Base-by-base conservation (phyloP, 2,113 vertebrate genomes). In the Stictonetta naevosa region DNA sequence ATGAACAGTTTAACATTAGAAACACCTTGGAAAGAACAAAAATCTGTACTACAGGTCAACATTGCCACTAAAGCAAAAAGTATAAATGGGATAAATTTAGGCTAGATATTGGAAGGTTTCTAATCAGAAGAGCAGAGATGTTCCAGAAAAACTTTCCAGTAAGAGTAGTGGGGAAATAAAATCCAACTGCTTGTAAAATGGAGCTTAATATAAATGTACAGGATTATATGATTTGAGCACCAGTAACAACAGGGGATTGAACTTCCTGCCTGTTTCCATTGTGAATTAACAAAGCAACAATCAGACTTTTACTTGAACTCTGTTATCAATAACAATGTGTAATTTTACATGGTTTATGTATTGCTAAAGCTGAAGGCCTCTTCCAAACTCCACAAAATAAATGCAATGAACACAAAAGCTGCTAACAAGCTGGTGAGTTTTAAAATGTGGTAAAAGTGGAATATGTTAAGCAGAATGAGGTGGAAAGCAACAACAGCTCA, bases 211-310 rank as follows among this genome's bases (percentile, higher is more conserved):
- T 18, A 85, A 69, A 90, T 21, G 67, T 40, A 46, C 64, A 91
- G 78, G 62, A 66, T 66, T 82, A 13, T 62, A 74, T 83, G 84
- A 73, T 95, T 82, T 82, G 42, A 95, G 58, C 62, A 84, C 58
- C 56, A 68, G 46, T 33, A 88, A 72, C 86, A 86, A 44, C 56
- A 73, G 77, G 69, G 48, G 33, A 62, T 15, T 72, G 76, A 26
- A 33, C 53, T 68, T 78, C 76, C 83, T 79, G 53, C 83, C 44
- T 92, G 86, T 92, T 95, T 95, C 81, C 34, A 66, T 76, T 92
- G 86, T 89, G 77, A 78, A 96, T 96, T 91, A 95, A 89, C 89
- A 93, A 85, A 82, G 48, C 86, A 87, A 92, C 56, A 72, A 93
- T 91, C 93, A 95, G 96, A 68, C 56, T 95, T 92, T 48, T 75